These are phyloP conservation scores for Apus apus DNA, from an alignment of 2,113 vertebrate species.

Conservation along the genomic window DNA sequence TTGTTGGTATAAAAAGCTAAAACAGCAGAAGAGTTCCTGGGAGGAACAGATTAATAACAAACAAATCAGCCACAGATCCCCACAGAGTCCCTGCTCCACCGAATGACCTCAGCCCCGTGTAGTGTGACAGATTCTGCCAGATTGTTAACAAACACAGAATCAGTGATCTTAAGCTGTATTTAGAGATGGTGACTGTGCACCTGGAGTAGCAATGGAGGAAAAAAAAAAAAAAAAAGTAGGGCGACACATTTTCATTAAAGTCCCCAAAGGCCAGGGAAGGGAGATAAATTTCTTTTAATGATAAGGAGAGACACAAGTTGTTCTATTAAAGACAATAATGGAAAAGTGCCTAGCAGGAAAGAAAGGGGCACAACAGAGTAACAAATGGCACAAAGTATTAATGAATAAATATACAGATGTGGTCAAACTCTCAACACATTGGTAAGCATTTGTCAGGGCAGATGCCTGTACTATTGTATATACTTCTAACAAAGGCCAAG, in stretches of 20 bases:
- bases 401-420: not conserved
- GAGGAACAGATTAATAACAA: constrained; percentile 27
- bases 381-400: not conserved
- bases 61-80: not conserved
- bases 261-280: not conserved
- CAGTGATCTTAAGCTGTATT: not conserved
- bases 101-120: not conserved
- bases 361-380: not conserved
- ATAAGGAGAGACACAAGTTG: not conserved
- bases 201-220: not conserved
- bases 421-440: not conserved
- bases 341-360: not conserved
- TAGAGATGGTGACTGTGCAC: not conserved
- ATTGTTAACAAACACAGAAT: constrained; percentile 40
- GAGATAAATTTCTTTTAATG: not conserved
- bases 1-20: not conserved
- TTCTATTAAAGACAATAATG: not conserved
- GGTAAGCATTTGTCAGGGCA: not conserved
- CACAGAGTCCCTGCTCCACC: not conserved
- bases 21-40: not conserved
- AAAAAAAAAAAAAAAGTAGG: not conserved
- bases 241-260: not conserved
- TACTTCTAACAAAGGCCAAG: not conserved
- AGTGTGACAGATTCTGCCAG: constrained; percentile 4
- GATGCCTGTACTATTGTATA: not conserved